phyloP scores from a whole-genome alignment of 2,113 vertebrate genomes.

The Nansenia antarctica region DNA sequence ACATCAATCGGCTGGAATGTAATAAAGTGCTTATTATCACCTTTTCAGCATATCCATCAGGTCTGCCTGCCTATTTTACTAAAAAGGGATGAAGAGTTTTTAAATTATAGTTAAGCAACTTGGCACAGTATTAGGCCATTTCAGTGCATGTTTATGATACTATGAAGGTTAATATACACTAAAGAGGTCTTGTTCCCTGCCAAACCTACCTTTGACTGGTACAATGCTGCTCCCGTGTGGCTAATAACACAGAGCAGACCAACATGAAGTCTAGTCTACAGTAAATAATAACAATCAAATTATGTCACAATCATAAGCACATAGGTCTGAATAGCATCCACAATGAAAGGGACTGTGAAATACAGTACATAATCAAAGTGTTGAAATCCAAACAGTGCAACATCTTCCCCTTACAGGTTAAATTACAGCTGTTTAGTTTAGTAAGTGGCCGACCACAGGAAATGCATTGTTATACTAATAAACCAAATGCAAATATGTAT shows the following conservation, averaged over 20 bases:
- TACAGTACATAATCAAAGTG: too few relatives aligned
- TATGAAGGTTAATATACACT: neutral
- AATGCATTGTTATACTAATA: too few relatives aligned
- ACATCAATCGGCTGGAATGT: too few relatives aligned
- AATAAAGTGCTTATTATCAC: neutral
- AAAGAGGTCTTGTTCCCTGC: conserved; percentile 13
- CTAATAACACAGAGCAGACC: conserved; percentile 13
- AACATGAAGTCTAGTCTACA: neutral
- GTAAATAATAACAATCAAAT: neutral
- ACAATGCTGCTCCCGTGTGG: conserved; percentile 34
- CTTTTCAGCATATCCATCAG: neutral
- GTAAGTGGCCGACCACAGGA: too few relatives aligned
- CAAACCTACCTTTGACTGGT: conserved; percentile 48
- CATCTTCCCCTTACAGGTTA: too few relatives aligned
- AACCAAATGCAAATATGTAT: neutral
- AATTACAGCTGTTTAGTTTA: too few relatives aligned
- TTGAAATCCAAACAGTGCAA: too few relatives aligned
- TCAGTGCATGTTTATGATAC: too few relatives aligned
- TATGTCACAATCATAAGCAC: neutral
- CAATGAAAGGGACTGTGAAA: too few relatives aligned
- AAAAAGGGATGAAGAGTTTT: neutral
- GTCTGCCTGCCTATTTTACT: neutral
- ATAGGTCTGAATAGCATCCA: neutral
- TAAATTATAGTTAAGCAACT: neutral
- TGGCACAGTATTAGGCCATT: neutral